Percentiles rank a stretch among this genome's conserved stretches.
Evolutionary conservation across 1,140 invertebrate genomes (phyloP).

Genomic region (Epicauta chinensis): DNA sequence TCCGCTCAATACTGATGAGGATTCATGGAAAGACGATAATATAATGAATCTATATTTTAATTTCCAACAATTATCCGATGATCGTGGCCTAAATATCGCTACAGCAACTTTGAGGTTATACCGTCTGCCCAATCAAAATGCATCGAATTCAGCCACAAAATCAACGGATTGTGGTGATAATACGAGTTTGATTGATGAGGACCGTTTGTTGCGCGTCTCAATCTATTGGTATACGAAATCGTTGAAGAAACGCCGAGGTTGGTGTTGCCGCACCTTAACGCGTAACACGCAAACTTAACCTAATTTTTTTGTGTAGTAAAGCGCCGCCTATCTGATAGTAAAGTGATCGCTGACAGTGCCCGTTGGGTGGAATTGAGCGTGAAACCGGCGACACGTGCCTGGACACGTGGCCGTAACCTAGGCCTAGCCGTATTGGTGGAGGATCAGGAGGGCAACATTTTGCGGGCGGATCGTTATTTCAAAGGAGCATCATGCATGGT

Average conservation of each 20-base stretch:
- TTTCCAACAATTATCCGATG: conserved; percentile 44
- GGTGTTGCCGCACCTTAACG: too few species aligned
- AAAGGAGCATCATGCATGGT: conserved; percentile 46
- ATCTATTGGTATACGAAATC: conserved; percentile 55
- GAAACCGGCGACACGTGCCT: conserved; percentile 31
- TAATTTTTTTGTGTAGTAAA: conserved; percentile 25
- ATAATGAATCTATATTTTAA: conserved; percentile 54
- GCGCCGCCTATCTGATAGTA: conserved; percentile 34
- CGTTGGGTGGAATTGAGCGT: conserved; percentile 37
- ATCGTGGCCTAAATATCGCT: conserved; percentile 44
- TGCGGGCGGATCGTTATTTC: conserved; percentile 50
- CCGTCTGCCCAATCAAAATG: conserved; percentile 45
- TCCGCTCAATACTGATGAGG: conserved; percentile 49
- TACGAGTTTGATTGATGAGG: conserved; percentile 42
- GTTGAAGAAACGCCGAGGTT: conserved; percentile 49
- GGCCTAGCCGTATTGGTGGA: conserved; percentile 55
- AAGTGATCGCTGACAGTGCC: conserved; percentile 30
- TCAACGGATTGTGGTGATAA: conserved; percentile 30
- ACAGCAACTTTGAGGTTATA: conserved; percentile 52
- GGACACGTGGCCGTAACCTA: conserved; percentile 47
- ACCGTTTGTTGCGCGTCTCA: conserved; percentile 54
- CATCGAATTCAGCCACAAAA: conserved; percentile 22
- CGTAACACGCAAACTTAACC: too few species aligned
- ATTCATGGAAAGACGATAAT: conserved; percentile 47
- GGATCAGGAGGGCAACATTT: conserved; percentile 52